Percentiles rank a stretch among this genome's conserved stretches.
These are phyloP conservation scores for Odocoileus virginianus DNA, from an alignment of 2,113 vertebrate genomes.

Conservation along the genomic window DNA sequence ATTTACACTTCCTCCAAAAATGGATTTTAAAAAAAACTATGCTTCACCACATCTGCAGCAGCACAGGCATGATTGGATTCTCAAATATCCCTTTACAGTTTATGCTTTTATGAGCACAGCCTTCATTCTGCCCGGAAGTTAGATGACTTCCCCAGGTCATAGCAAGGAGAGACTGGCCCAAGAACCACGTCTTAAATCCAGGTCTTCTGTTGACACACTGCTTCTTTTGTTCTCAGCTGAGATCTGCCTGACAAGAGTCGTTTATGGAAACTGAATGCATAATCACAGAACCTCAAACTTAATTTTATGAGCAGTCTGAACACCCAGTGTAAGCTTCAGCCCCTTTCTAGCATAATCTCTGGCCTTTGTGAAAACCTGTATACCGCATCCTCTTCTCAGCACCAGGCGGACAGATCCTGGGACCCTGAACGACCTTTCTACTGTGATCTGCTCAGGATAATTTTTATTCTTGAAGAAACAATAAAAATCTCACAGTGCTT, in stretches of 20 bases:
- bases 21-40: not conserved
- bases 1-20: not conserved
- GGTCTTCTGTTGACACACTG: not conserved
- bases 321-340: not conserved
- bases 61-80: not conserved
- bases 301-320: not conserved
- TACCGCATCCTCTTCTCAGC: not conserved
- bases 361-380: not conserved
- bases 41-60: not conserved
- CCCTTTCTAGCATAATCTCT: not conserved
- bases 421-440: not conserved
- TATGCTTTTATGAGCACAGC: not conserved
- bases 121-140: not conserved
- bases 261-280: not conserved
- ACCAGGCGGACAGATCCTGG: not conserved
- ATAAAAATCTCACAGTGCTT: not conserved
- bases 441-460: not conserved
- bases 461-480: not conserved
- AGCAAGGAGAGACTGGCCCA: not conserved
- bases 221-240: not conserved
- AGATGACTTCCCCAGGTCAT: not conserved
- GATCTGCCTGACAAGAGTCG: not conserved
- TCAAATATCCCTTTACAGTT: not conserved
- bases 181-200: not conserved
- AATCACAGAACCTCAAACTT: not conserved